These are phyloP conservation scores for Haliaeetus vocifer DNA, from an alignment of 2,797 vertebrate species.

Conservation along the genomic window DNA sequence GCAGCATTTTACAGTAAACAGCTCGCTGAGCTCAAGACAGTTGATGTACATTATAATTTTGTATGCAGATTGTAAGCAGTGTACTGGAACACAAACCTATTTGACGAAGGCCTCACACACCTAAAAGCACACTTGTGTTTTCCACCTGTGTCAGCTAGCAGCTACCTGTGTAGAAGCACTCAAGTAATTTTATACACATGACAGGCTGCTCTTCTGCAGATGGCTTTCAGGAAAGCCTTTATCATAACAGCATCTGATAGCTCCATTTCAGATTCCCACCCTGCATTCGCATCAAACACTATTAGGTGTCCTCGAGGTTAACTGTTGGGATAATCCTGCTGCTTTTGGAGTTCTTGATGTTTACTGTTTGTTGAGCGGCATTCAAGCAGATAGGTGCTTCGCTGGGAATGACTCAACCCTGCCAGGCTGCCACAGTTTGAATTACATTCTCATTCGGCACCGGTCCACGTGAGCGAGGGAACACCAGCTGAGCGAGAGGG, in stretches of 20 bases:
- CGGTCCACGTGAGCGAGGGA: conserved; percentile 41
- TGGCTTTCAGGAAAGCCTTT: neutral
- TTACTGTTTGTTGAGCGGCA: neutral
- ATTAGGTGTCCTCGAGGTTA: neutral
- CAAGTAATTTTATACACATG: neutral
- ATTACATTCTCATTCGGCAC: conserved; percentile 18
- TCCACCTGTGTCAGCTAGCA: neutral
- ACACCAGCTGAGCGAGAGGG: conserved; percentile 43
- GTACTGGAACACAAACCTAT: neutral
- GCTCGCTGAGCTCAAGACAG: neutral
- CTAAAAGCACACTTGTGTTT: neutral
- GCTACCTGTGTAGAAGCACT: neutral
- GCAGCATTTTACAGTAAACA: neutral
- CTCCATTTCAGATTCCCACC: neutral
- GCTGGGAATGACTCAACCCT: neutral
- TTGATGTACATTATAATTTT: neutral
- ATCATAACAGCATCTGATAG: neutral
- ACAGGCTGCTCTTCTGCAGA: neutral
- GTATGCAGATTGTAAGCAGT: rapidly evolving
- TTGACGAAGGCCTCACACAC: neutral
- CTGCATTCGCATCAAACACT: rapidly evolving
- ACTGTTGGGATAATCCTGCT: neutral
- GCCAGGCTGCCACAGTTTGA: conserved; percentile 43
- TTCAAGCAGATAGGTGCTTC: neutral
- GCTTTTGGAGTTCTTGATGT: neutral